Base-by-base conservation (phyloP, 2,888 invertebrate genomes). In the Sarcophaga carnaria region DNA sequence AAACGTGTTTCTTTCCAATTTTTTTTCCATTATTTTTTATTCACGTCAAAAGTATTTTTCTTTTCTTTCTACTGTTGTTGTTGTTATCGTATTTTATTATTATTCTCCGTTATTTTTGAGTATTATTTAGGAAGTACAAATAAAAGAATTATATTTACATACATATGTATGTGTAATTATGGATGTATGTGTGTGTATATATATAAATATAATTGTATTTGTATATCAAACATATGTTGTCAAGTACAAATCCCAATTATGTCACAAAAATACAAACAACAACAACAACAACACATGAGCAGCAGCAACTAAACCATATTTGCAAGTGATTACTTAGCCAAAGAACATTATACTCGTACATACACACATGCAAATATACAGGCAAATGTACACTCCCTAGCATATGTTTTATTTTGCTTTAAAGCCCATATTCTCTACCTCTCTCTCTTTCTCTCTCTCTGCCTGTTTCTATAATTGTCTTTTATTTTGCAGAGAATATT, bases 231-330 rank as follows among this genome's bases (percentile, higher is more conserved):
- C 76, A 67, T 76, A 80, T 84, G 71, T 70, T 71, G 74, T 82
- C 80, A 66, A 78, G 74, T 78, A 85, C 74, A 75, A 78, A 75
- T 70, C 60, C 64, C 22, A 80, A 81, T 81, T 85, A 80, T 85
- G 81, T 81, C 72, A 80, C 66, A 14, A 77, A 71, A 62, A 77
- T 76, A 71, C 27, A 17, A 14, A 59, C 14, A 59, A 17, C 27
- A 76, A n/a, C 12, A 25, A 49, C 27, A 22, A 22, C 1, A 17
- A n/a, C 3, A 60, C 0, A 67, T 10, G 17, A 54, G 5, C 37
- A 37, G 10, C 37, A 54, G 54, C 12, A 54, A 54, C 54, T 14
- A 54, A 54, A 54, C 12, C 17, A 78, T 78, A 69, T 67, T 75
- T 74, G 66, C 70, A 81, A 76, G 27, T 70, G 75, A 76, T 81